phyloP scores from a whole-genome alignment of 1,140 invertebrate genomes.

The Bradysia coprophila region DNA sequence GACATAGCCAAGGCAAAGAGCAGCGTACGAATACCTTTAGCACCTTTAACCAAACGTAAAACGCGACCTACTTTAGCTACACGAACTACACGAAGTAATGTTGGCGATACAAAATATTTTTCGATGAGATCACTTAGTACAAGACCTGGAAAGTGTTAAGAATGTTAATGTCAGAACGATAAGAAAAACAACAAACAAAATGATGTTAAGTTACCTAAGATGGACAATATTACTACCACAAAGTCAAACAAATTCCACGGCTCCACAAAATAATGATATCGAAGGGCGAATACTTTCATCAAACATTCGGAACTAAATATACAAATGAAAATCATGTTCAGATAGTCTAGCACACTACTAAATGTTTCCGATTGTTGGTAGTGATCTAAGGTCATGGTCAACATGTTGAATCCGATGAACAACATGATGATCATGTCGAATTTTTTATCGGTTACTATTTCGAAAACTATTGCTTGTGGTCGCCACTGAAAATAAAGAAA shows the following conservation, averaged over 20 bases:
- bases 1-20: slow-evolving; percentile 97
- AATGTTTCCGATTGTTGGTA: slow-evolving; percentile 74
- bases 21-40: slow-evolving; percentile 91
- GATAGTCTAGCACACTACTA: slow-evolving; percentile 65
- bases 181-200: not conserved
- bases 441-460: slow-evolving; percentile 94
- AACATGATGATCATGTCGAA: slow-evolving; percentile 99
- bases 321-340: slow-evolving; percentile 95
- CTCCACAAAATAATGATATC: slow-evolving; percentile 97
- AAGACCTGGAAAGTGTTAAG: slow-evolving; percentile 46
- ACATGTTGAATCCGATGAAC: slow-evolving; percentile 96
- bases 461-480: slow-evolving; percentile 89
- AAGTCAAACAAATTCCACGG: slow-evolving; percentile 99
- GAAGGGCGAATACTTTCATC: slow-evolving; percentile 90
- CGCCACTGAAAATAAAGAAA: slow-evolving; percentile 57
- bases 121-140: slow-evolving; percentile 90
- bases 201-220: slow-evolving; percentile 54
- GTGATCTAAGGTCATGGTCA: slow-evolving; percentile 95
- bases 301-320: slow-evolving; percentile 96
- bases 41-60: slow-evolving; percentile 89
- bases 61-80: slow-evolving; percentile 96
- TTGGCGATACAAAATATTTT: slow-evolving; percentile 95
- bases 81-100: slow-evolving; percentile 87
- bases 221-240: slow-evolving; percentile 95
- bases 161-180: not conserved